phyloP scores from a whole-genome alignment of 2,888 invertebrate genomes.

The Folsomia candida region DNA sequence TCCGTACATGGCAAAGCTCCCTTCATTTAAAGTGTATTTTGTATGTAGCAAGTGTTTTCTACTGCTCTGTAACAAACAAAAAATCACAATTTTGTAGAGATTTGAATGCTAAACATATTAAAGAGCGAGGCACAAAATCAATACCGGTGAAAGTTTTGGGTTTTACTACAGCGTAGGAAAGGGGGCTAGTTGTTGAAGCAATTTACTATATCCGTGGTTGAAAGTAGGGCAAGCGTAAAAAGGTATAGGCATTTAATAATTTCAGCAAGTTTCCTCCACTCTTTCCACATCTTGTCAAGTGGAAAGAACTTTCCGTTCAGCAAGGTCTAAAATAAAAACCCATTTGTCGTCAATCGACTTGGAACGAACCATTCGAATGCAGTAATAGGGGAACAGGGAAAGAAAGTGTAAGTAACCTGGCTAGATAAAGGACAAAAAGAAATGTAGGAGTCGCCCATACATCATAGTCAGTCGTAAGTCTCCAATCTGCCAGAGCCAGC shows the following conservation, averaged over 20 bases:
- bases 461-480: slow-evolving; percentile 46
- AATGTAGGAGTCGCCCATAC: slow-evolving; percentile 34
- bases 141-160: neutral
- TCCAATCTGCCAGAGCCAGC: slow-evolving; percentile 46
- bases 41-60: too few relatives aligned
- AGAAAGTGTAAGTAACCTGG: slow-evolving; percentile 6
- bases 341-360: slow-evolving; percentile 11
- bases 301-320: neutral
- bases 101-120: too few relatives aligned
- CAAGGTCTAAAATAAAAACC: neutral
- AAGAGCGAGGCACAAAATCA: neutral
- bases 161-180: too few relatives aligned
- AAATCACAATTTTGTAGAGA: too few relatives aligned
- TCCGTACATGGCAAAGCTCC: neutral
- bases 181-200: neutral
- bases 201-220: neutral
- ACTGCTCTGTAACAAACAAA: too few relatives aligned
- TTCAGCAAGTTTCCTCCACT: neutral
- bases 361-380: slow-evolving; percentile 2
- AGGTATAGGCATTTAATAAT: slow-evolving; percentile 1
- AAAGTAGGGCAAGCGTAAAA: neutral
- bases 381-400: slow-evolving; percentile 6
- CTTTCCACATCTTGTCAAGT: neutral
- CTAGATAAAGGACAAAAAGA: slow-evolving; percentile 2
- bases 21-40: neutral